Evolutionary conservation across 2,888 invertebrate species (phyloP).

Genomic region (Agriopis marginaria): DNA sequence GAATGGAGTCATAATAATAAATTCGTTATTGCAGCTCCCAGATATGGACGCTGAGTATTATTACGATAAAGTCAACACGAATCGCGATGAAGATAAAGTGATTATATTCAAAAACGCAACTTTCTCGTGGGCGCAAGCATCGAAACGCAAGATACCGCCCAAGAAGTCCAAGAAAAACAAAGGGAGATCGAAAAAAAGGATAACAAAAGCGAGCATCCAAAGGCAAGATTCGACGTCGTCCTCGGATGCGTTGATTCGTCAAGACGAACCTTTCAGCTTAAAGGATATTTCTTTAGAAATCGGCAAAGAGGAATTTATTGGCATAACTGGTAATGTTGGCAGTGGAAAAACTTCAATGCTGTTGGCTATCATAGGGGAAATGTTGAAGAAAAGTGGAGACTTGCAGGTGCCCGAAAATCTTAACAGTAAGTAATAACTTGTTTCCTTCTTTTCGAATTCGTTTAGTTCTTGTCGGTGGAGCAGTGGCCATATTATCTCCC

Average conservation of each 20-base stretch:
- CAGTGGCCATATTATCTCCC: neutral
- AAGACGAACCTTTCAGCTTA: slow-evolving; percentile 68
- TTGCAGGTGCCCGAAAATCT: slow-evolving; percentile 90
- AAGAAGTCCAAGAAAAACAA: slow-evolving; percentile 76
- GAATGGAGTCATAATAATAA: neutral
- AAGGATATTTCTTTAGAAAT: slow-evolving; percentile 70
- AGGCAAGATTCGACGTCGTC: slow-evolving; percentile 69
- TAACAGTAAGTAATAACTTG: slow-evolving; percentile 77
- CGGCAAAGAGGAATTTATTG: slow-evolving; percentile 91
- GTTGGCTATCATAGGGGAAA: slow-evolving; percentile 94
- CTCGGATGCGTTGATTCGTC: slow-evolving; percentile 50
- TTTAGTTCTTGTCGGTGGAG: neutral
- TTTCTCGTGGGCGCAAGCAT: slow-evolving; percentile 86
- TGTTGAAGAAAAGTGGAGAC: slow-evolving; percentile 89
- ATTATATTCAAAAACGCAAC: slow-evolving; percentile 87
- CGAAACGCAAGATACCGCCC: slow-evolving; percentile 61
- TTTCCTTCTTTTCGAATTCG: neutral
- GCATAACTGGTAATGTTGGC: slow-evolving; percentile 95
- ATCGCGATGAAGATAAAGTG: slow-evolving; percentile 83
- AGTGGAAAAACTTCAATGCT: slow-evolving; percentile 96
- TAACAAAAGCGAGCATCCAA: slow-evolving; percentile 64
- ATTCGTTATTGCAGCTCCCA: slow-evolving; percentile 77
- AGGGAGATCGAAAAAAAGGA: slow-evolving; percentile 78
- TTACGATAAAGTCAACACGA: slow-evolving; percentile 85
- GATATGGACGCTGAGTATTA: slow-evolving; percentile 88